Evolutionary conservation across 2,888 invertebrate genomes (phyloP).

Genomic region (Drosophila glabriapex): DNA sequence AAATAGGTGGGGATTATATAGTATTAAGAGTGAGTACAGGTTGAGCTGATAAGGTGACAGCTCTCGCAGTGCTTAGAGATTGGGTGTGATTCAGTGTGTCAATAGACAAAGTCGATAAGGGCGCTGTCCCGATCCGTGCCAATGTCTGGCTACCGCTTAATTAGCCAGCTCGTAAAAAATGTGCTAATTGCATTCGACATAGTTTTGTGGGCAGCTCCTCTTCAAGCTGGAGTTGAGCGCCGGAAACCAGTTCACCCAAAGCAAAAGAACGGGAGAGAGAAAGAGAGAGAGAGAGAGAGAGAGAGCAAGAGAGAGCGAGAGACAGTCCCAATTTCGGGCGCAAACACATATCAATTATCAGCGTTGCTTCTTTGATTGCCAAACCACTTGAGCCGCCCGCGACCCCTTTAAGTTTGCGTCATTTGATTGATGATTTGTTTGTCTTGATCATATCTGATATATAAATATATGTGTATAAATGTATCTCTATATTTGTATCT

Average conservation of each 20-base stretch:
- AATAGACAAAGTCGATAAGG: conserved; percentile 51
- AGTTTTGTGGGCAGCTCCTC: neutral
- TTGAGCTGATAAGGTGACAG: conserved; percentile 66
- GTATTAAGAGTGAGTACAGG: conserved; percentile 12
- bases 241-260: conserved; percentile 40
- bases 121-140: conserved; percentile 42
- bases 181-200: conserved; percentile 56
- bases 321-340: conserved; percentile 45
- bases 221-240: conserved; percentile 21
- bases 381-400: conserved; percentile 74
- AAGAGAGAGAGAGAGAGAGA: neutral
- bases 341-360: conserved; percentile 72
- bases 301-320: neutral
- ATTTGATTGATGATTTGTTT: conserved; percentile 80
- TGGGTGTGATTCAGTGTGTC: conserved; percentile 66
- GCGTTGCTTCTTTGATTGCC: conserved; percentile 74
- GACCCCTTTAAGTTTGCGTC: conserved; percentile 65
- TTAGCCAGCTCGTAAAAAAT: conserved; percentile 54
- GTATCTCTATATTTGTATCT: conserved; percentile 12
- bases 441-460: conserved; percentile 33
- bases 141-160: conserved; percentile 41
- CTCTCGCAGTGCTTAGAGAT: conserved; percentile 30
- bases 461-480: conserved; percentile 3
- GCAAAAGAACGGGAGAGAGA: neutral
- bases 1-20: neutral